Conservation (phyloP, 1,140 invertebrate species). For the Triops cancriformis region DNA sequence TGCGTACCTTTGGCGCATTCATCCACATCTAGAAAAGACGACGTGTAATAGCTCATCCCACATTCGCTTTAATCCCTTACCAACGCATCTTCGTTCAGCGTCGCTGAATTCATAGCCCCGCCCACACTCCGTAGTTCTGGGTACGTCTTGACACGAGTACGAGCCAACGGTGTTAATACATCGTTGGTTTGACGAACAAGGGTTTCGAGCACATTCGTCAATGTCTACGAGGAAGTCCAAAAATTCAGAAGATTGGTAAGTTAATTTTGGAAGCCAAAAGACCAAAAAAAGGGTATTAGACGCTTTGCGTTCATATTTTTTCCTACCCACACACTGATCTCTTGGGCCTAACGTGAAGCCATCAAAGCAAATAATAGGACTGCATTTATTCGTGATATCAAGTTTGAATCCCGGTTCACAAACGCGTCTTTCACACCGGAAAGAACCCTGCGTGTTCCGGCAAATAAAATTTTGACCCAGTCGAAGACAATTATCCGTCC, state of each 20-base stretch:
- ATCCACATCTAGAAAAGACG: constrained; percentile 37
- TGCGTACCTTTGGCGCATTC: constrained; percentile 38
- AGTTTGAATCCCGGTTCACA: constrained; percentile 42
- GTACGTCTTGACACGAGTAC: constrained; percentile 40
- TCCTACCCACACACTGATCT: constrained; percentile 46
- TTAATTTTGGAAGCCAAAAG: too few relatives aligned
- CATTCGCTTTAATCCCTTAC: constrained; percentile 34
- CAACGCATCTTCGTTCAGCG: constrained; percentile 40
- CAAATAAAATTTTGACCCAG: constrained; percentile 64
- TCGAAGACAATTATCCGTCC: constrained; percentile 64
- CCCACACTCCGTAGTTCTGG: constrained; percentile 32
- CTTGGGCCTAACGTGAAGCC: constrained; percentile 43
- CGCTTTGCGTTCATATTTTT: not conserved
- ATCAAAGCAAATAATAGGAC: constrained; percentile 37
- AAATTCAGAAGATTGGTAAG: too few relatives aligned
- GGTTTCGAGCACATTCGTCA: constrained; percentile 44
- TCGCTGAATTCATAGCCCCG: constrained; percentile 39
- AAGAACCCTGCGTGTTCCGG: constrained; percentile 73
- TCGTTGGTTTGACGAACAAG: constrained; percentile 39
- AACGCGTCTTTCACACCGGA: constrained; percentile 55
- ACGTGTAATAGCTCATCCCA: not conserved
- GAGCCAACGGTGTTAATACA: constrained; percentile 51
- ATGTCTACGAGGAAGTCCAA: constrained; percentile 38
- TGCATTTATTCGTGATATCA: constrained; percentile 34
- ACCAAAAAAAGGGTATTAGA: too few relatives aligned